These are phyloP conservation scores for Cataglyphis rosenhaueri DNA, from an alignment of 2,888 invertebrate species.

Conservation along the genomic window DNA sequence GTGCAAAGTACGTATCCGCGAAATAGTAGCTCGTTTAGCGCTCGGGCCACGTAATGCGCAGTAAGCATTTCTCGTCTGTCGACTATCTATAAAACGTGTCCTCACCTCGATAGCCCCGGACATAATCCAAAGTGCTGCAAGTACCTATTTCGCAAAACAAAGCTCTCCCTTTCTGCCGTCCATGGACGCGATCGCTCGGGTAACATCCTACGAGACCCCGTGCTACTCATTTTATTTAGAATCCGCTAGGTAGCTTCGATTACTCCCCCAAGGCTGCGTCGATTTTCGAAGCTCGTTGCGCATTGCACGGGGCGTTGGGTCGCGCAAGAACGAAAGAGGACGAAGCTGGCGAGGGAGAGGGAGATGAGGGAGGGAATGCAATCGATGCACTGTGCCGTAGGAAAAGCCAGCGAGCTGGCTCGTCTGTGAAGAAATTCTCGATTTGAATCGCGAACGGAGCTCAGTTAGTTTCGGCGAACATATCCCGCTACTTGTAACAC, in stretches of 20 bases:
- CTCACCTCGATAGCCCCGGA: conserved; percentile 19
- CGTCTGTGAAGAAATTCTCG: conserved; percentile 46
- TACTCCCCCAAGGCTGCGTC: conserved; percentile 43
- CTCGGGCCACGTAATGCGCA: conserved; percentile 33
- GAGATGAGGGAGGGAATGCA: conserved; percentile 20
- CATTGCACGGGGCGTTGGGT: conserved; percentile 46
- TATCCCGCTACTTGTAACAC: background rate
- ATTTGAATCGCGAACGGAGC: conserved; percentile 26
- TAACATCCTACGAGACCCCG: conserved; percentile 5
- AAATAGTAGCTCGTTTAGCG: background rate
- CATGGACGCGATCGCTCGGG: background rate
- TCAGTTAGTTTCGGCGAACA: conserved; percentile 13
- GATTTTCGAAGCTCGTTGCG: conserved; percentile 58
- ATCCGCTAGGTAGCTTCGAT: conserved; percentile 39
- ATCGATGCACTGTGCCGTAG: conserved; percentile 29
- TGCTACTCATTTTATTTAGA: conserved; percentile 44
- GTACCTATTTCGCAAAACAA: conserved; percentile 48
- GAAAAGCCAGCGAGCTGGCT: conserved; percentile 9
- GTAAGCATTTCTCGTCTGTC: conserved; percentile 7
- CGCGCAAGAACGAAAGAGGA: conserved; percentile 30
- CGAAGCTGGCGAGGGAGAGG: background rate
- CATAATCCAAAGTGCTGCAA: conserved; percentile 35
- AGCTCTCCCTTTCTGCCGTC: background rate
- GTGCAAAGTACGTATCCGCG: background rate
- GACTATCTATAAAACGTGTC: conserved; percentile 40